Evolutionary conservation across 2,888 invertebrate species (phyloP).

Genomic region (Dryobota labecula): DNA sequence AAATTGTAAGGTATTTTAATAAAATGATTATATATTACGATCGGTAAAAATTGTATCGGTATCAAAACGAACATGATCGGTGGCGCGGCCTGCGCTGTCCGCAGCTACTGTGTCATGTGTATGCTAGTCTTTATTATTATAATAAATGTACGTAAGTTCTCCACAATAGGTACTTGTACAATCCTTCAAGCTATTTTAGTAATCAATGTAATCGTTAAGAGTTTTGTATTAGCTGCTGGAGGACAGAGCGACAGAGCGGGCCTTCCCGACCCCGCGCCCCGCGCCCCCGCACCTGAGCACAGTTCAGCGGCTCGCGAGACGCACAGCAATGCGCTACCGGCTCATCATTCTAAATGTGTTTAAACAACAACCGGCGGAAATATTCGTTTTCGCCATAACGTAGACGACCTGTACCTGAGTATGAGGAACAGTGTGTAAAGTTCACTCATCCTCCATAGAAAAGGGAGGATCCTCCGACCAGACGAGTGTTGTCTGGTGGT

Average conservation of each 20-base stretch:
- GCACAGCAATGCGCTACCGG: not conserved
- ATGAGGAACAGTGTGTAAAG: too few relatives aligned
- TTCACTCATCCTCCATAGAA: too few relatives aligned
- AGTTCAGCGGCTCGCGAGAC: not conserved
- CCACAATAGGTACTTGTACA: slow-evolving; percentile 75
- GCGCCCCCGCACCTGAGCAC: not conserved
- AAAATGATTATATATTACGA: slow-evolving; percentile 65
- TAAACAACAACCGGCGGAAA: too few relatives aligned
- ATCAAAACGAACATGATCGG: slow-evolving; percentile 49
- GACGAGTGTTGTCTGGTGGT: too few relatives aligned
- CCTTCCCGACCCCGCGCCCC: too few relatives aligned
- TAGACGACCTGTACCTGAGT: not conserved
- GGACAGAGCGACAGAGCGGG: slow-evolving; percentile 5
- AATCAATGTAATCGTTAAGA: slow-evolving; percentile 77
- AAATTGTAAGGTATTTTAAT: slow-evolving; percentile 73
- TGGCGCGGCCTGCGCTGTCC: slow-evolving; percentile 20
- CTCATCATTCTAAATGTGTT: not conserved
- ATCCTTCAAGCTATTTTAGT: slow-evolving; percentile 78
- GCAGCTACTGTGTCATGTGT: slow-evolving; percentile 78
- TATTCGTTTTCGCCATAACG: too few relatives aligned
- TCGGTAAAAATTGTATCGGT: slow-evolving; percentile 51
- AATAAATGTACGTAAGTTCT: slow-evolving; percentile 78
- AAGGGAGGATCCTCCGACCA: too few relatives aligned
- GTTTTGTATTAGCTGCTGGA: slow-evolving; percentile 71
- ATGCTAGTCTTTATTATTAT: slow-evolving; percentile 89